Conservation (phyloP, 2,888 invertebrate species). For the Myopa tessellatipennis region DNA sequence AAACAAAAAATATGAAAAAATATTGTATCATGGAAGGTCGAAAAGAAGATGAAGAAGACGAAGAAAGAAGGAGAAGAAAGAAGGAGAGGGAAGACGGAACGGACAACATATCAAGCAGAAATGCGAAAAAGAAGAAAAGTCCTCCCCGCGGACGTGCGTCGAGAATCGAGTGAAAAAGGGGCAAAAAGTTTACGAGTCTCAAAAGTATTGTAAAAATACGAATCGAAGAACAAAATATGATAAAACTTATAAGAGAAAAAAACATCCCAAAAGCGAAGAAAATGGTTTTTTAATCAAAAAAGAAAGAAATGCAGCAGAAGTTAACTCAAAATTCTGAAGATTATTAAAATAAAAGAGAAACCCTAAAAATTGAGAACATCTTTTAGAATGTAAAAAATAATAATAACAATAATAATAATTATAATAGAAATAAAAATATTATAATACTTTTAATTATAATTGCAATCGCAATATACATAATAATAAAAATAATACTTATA, state of each 20-base stretch:
- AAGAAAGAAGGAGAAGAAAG: neutral
- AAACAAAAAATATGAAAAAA: too few relatives aligned
- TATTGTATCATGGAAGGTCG: too few relatives aligned
- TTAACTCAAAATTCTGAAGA: too few relatives aligned
- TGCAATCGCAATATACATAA: neutral
- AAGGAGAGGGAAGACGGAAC: too few relatives aligned
- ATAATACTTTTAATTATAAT: neutral
- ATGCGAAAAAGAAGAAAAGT: neutral
- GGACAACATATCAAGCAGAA: too few relatives aligned
- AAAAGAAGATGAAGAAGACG: neutral
- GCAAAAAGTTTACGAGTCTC: slow-evolving; percentile 58
- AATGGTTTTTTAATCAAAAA: too few relatives aligned
- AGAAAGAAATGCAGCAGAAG: too few relatives aligned
- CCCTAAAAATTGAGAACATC: neutral
- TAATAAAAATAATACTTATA: neutral
- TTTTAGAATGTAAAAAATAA: neutral
- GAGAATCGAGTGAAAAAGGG: neutral
- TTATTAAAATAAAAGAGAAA: too few relatives aligned
- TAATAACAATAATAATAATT: neutral
- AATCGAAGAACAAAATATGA: slow-evolving; percentile 2
- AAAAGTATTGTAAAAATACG: slow-evolving; percentile 57
- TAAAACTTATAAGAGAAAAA: neutral
- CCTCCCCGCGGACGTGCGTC: neutral
- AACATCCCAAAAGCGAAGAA: neutral
- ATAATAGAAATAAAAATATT: too few relatives aligned